Conservation (phyloP, 1,140 invertebrate species). For the Pachyrhynchus sulphureomaculatus region DNA sequence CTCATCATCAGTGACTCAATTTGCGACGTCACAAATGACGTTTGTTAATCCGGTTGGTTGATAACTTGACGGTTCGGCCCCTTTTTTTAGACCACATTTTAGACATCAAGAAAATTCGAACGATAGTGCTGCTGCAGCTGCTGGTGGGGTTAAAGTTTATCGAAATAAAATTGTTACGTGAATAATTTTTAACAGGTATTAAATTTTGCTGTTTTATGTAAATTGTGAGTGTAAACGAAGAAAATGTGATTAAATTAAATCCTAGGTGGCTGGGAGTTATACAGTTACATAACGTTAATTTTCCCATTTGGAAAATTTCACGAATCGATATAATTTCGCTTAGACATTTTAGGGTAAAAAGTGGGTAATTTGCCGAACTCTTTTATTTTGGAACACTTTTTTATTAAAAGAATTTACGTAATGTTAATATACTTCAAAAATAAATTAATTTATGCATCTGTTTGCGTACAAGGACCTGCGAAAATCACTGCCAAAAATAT, state of each 20-base stretch:
- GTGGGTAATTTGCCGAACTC: too few species aligned
- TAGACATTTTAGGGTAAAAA: too few species aligned
- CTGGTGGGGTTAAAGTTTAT: conserved; percentile 13
- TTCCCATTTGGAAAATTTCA: too few species aligned
- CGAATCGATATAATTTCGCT: too few species aligned
- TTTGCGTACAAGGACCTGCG: conserved; percentile 2
- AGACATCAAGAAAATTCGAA: not conserved
- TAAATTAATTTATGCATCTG: not conserved
- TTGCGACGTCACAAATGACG: too few species aligned
- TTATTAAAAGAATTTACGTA: not conserved
- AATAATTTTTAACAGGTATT: not conserved
- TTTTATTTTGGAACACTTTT: too few species aligned
- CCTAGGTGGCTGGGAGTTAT: not conserved
- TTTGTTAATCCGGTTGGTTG: too few species aligned
- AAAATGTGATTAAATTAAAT: not conserved
- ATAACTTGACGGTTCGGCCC: too few species aligned
- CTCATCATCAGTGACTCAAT: too few species aligned
- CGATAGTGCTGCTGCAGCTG: not conserved
- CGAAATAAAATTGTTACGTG: not conserved
- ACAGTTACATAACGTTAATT: too few species aligned
- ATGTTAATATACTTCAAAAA: not conserved
- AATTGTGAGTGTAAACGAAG: not conserved
- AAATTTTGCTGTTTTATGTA: not conserved
- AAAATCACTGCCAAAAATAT: conserved; percentile 21
- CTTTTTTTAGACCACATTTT: too few species aligned